Percentiles rank a stretch among this genome's conserved stretches.
phyloP scores from a whole-genome alignment of 2,888 invertebrate genomes.

The Aleiodes testaceus region DNA sequence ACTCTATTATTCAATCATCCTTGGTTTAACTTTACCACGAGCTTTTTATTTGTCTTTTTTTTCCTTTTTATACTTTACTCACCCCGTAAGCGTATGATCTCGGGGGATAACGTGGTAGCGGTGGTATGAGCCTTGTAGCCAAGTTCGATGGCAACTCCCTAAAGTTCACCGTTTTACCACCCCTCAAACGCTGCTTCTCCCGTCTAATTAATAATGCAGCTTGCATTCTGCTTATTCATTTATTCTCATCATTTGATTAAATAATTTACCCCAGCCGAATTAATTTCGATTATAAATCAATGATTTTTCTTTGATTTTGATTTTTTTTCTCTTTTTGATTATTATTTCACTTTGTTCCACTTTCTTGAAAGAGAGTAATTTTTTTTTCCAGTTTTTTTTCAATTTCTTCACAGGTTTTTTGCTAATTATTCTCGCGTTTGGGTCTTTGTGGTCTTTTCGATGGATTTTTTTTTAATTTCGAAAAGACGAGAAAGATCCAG shows the following conservation, averaged over 20 bases:
- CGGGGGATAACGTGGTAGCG: constrained; percentile 91
- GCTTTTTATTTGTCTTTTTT: constrained; percentile 8
- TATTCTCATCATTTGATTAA: constrained; percentile 43
- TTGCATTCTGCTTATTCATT: constrained; percentile 85
- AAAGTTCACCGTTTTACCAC: constrained; percentile 84
- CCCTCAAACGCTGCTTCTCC: constrained; percentile 89
- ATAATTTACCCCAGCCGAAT: not conserved
- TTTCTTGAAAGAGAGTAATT: constrained; percentile 10
- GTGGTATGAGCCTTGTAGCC: constrained; percentile 89
- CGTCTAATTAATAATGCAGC: constrained; percentile 94
- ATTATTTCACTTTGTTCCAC: constrained; percentile 14
- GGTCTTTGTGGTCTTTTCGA: constrained; percentile 25
- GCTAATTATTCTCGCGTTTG: constrained; percentile 2
- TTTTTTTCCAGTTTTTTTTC: constrained; percentile 13
- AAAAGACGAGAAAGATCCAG: constrained; percentile 29
- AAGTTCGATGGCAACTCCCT: constrained; percentile 89
- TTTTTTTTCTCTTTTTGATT: not conserved
- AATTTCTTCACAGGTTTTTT: not conserved
- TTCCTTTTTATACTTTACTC: constrained; percentile 58
- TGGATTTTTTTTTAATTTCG: not conserved
- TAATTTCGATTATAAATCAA: not conserved
- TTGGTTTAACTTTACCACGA: constrained; percentile 30
- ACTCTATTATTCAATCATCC: not conserved
- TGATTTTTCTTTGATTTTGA: not conserved
- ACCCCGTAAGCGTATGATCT: constrained; percentile 75